A percentile compares a stretch with the other conserved stretches of the same genome.
Evolutionary conservation across 1,140 invertebrate genomes (phyloP).

Genomic region (Trichomalopsis sarcophagae): DNA sequence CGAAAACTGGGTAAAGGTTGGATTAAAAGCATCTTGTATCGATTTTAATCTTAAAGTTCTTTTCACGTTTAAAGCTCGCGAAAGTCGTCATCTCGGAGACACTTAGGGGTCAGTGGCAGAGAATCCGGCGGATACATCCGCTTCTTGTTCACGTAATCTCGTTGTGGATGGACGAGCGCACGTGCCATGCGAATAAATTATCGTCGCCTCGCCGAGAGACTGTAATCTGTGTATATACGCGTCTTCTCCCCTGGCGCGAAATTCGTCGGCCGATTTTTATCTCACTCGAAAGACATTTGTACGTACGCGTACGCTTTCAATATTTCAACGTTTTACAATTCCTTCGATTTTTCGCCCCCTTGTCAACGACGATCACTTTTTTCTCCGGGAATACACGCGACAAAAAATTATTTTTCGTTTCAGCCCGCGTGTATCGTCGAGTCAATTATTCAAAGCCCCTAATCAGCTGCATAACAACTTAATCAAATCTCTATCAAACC

Average conservation of each 20-base stretch:
- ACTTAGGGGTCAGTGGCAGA: conserved; percentile 13
- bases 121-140: neutral
- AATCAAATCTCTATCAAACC: neutral
- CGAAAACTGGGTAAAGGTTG: conserved; percentile 20
- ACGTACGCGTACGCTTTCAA: too few relatives aligned
- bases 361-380: too few relatives aligned
- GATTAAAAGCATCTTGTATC: neutral
- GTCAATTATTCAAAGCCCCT: neutral
- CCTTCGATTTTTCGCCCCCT: too few relatives aligned
- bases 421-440: neutral
- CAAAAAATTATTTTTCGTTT: neutral
- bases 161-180: conserved; percentile 23
- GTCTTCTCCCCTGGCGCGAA: neutral
- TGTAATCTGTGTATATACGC: neutral
- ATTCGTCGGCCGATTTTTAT: neutral
- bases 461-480: neutral
- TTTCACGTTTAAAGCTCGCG: too few relatives aligned
- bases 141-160: neutral
- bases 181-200: conserved; percentile 14
- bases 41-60: too few relatives aligned
- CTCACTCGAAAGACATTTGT: too few relatives aligned
- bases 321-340: too few relatives aligned
- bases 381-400: too few relatives aligned
- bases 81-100: neutral
- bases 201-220: neutral